Base-by-base conservation (phyloP, 2,888 invertebrate genomes). In the Ectemnius lituratus region DNA sequence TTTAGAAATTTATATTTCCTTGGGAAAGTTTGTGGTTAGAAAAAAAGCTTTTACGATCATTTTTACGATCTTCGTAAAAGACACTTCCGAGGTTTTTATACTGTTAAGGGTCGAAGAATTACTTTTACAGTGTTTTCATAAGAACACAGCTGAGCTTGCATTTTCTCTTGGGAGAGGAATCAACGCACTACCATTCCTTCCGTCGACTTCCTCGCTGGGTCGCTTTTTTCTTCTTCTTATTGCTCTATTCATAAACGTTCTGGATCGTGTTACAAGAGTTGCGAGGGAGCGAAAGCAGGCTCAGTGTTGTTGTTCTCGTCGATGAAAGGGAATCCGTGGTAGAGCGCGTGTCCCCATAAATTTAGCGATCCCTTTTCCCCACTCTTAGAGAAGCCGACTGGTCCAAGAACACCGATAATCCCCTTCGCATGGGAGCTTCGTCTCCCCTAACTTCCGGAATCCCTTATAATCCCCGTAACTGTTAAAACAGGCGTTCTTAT, bases 251-350 rank as follows among this genome's bases (percentile, higher is more conserved):
- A 59, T 62, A 68, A 75, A 49, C 62, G 47, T 64, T 37, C 37
- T 6, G 2, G 72, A 61, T 75, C 72, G 70, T 45, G 63, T 75
- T 78, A 68, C 78, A 23, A 74, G 28, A 57, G 64, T 57, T 45
- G 69, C 47, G 68, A 52, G 66, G 23, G 67, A 18, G 37, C 37
- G 13, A 64, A 57, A 62, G 63, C 28, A 58, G 52, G 58, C 8
- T 8, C 37, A 37, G 37, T 37, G 37, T 37, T 37, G 37, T 37
- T 37, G 37, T 37, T 37, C 37, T 57, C 57, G 13, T 1, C 57
- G 57, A 18, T 57, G 20, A 20, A 57, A 57, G 57, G 57, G 57
- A n/a, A 13, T n/a, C 23, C 37, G 37, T 37, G 8, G 37, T 6
- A 8, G 37, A 37, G 37, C 37, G 37, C 37, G 37, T 37, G 37